These are phyloP conservation scores for Archips crataeganus DNA, from an alignment of 2,888 invertebrate genomes.

Conservation along the genomic window DNA sequence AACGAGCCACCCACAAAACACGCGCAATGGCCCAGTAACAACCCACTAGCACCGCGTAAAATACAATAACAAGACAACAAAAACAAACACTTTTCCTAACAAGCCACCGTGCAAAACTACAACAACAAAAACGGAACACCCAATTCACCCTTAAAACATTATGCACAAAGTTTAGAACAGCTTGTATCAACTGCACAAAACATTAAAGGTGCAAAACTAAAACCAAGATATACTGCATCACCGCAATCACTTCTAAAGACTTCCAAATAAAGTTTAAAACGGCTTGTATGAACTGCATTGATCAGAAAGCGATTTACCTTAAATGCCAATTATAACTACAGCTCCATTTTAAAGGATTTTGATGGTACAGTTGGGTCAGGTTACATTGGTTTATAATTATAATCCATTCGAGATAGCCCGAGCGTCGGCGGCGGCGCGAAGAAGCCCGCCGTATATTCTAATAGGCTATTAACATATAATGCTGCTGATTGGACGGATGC, in stretches of 20 bases:
- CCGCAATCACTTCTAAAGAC: not conserved
- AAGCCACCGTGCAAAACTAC: slow-evolving; percentile 67
- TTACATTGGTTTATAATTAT: slow-evolving; percentile 56
- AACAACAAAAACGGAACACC: slow-evolving; percentile 49
- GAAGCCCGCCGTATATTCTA: slow-evolving; percentile 79
- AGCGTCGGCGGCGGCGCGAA: slow-evolving; percentile 68
- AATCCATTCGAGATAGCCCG: slow-evolving; percentile 59
- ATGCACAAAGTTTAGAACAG: slow-evolving; percentile 45
- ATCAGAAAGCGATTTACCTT: slow-evolving; percentile 48
- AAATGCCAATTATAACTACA: slow-evolving; percentile 56
- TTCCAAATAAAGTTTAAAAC: slow-evolving; percentile 44
- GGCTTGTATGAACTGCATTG: slow-evolving; percentile 42
- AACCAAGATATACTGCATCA: not conserved
- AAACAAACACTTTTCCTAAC: slow-evolving; percentile 72
- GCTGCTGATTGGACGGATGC: slow-evolving; percentile 87
- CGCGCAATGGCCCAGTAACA: slow-evolving; percentile 60
- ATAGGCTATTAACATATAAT: slow-evolving; percentile 86
- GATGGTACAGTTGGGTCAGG: slow-evolving; percentile 51
- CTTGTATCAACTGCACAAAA: slow-evolving; percentile 34
- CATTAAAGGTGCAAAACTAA: not conserved
- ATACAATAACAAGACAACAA: slow-evolving; percentile 65
- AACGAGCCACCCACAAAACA: slow-evolving; percentile 60
- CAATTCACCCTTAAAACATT: slow-evolving; percentile 15
- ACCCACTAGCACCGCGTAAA: slow-evolving; percentile 55
- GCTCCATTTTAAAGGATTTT: slow-evolving; percentile 48